Evolutionary conservation across 2,888 invertebrate species (phyloP).

Genomic region (Eupithecia centaureata): DNA sequence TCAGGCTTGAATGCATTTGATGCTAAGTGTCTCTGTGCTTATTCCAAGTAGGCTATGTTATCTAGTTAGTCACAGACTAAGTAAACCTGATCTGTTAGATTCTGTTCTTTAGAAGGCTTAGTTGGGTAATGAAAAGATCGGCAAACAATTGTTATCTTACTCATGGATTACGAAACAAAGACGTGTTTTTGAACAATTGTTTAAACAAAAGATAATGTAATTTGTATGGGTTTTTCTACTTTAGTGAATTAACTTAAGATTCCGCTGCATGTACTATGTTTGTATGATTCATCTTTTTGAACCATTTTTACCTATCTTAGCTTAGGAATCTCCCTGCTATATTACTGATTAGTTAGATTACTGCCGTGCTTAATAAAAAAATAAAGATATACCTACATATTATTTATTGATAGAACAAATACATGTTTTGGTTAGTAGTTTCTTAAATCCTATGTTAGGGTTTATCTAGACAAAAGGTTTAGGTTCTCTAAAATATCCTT

Average conservation of each 20-base stretch:
- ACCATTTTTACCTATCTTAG: neutral
- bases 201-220: neutral
- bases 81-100: neutral
- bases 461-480: too few species aligned
- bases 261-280: too few species aligned
- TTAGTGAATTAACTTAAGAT: neutral
- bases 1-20: conserved; percentile 38
- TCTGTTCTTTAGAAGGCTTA: neutral
- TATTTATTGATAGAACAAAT: too few species aligned
- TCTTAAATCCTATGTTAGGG: too few species aligned
- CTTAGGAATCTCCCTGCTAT: neutral
- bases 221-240: neutral
- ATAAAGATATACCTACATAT: too few species aligned
- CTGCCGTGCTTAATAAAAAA: too few species aligned
- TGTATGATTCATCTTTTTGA: neutral
- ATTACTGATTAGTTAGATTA: neutral
- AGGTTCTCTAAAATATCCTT: too few species aligned
- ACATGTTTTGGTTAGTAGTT: too few species aligned
- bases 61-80: neutral
- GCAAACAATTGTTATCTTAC: neutral
- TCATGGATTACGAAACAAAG: conserved; percentile 3
- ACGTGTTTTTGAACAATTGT: conserved; percentile 8
- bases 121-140: conserved; percentile 1
- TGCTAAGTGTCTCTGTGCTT: conserved; percentile 11
- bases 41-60: neutral